Evolutionary conservation across 2,888 invertebrate species (phyloP).

Genomic region (Cantharis lateralis): DNA sequence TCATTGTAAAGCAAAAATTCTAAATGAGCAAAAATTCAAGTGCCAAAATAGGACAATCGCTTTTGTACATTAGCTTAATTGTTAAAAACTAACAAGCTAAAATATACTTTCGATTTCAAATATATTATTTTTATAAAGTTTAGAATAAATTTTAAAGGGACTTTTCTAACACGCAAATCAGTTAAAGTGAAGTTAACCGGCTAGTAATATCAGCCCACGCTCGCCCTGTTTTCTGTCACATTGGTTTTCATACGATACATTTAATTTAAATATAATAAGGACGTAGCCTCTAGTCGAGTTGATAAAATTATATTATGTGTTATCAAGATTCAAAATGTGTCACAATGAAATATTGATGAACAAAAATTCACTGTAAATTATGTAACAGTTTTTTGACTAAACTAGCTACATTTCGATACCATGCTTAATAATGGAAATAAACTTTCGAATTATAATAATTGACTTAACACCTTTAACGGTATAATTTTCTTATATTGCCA

Average conservation of each 20-base stretch:
- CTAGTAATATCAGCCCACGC: constrained; percentile 43
- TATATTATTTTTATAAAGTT: background rate
- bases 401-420: background rate
- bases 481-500: background rate
- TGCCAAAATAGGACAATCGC: background rate
- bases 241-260: constrained; percentile 45
- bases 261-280: constrained; percentile 44
- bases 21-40: background rate
- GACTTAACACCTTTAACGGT: background rate
- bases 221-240: constrained; percentile 48
- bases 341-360: constrained; percentile 18
- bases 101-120: background rate
- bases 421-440: background rate
- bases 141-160: constrained; percentile 6
- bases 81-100: background rate
- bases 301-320: constrained; percentile 12
- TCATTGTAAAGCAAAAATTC: background rate
- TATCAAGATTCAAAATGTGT: constrained; percentile 19
- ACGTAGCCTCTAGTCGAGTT: constrained; percentile 15
- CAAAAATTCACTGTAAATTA: background rate
- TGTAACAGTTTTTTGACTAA: background rate
- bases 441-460: background rate
- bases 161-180: constrained; percentile 44
- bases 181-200: constrained; percentile 42
- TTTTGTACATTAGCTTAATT: too few relatives aligned